Conservation (phyloP, 2,888 invertebrate species). For the Glyphotaelius pellucidus region DNA sequence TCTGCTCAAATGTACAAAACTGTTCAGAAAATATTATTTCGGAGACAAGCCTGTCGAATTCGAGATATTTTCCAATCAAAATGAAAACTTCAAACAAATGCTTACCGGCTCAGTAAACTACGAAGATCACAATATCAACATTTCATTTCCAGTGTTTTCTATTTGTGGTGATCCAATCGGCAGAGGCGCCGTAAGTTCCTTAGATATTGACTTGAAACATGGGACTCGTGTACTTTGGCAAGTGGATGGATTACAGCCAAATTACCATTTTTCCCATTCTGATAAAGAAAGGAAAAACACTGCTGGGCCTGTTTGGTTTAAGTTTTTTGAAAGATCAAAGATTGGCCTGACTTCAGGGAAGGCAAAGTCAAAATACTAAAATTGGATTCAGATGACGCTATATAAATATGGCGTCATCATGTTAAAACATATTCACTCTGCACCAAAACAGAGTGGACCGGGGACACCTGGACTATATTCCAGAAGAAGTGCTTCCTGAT, state of each 20-base stretch:
- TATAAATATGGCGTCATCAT: too few relatives aligned
- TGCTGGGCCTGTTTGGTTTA: conserved; percentile 94
- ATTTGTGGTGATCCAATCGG: conserved; percentile 97
- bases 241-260: conserved; percentile 85
- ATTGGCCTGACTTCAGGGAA: conserved; percentile 85
- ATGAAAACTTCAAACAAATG: conserved; percentile 85
- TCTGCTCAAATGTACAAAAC: conserved; percentile 83
- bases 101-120: conserved; percentile 89
- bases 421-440: conserved; percentile 92
- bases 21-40: conserved; percentile 84
- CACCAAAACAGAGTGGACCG: conserved; percentile 94
- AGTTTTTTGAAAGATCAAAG: conserved; percentile 96
- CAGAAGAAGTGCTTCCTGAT: conserved; percentile 86
- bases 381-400: conserved; percentile 82
- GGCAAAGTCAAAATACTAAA: conserved; percentile 84
- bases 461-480: conserved; percentile 87
- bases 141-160: conserved; percentile 94
- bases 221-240: conserved; percentile 97
- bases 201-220: conserved; percentile 92
- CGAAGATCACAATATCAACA: conserved; percentile 95
- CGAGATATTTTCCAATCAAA: conserved; percentile 91
- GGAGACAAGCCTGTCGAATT: conserved; percentile 79
- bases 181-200: conserved; percentile 83
- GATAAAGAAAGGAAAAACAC: conserved; percentile 88
- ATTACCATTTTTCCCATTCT: conserved; percentile 89